Evolutionary conservation across 2,797 vertebrate species (phyloP).

Genomic region (Eulemur coronatus): DNA sequence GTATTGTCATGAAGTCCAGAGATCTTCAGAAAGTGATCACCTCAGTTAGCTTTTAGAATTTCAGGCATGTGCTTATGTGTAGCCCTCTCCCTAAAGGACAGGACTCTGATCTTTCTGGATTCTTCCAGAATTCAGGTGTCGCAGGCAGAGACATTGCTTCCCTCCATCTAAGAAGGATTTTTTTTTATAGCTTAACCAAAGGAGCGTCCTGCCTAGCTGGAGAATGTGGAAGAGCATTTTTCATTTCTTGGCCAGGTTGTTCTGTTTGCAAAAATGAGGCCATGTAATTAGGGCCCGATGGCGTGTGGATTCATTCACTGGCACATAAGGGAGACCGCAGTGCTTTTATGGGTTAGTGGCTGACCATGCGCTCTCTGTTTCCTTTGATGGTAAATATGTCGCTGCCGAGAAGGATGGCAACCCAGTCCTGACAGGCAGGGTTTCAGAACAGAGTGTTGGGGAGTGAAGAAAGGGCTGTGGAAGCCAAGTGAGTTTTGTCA

Average conservation of each 20-base stretch:
- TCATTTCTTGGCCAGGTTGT: not conserved
- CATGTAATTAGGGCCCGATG: not conserved
- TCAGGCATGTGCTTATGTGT: not conserved
- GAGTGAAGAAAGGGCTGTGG: not conserved
- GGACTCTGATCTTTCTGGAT: not conserved
- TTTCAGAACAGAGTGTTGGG: not conserved
- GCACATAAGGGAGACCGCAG: not conserved
- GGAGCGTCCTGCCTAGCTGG: not conserved
- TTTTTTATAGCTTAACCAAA: not conserved
- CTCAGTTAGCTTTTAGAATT: not conserved
- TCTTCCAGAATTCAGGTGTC: not conserved
- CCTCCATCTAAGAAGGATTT: not conserved
- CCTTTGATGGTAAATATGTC: not conserved
- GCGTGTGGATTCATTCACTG: not conserved
- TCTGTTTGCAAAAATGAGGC: not conserved
- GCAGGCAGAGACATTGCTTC: not conserved
- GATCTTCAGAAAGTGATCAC: not conserved
- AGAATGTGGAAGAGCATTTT: not conserved
- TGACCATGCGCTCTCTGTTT: not conserved
- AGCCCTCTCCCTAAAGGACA: not conserved
- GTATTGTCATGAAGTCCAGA: not conserved
- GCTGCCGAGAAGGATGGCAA: not conserved
- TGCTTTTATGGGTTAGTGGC: not conserved
- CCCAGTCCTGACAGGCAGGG: not conserved
- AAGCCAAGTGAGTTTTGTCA: not conserved